Percentiles rank a stretch among this genome's conserved stretches.
Conservation (phyloP, 2,888 invertebrate genomes). For the Meta bourneti region DNA sequence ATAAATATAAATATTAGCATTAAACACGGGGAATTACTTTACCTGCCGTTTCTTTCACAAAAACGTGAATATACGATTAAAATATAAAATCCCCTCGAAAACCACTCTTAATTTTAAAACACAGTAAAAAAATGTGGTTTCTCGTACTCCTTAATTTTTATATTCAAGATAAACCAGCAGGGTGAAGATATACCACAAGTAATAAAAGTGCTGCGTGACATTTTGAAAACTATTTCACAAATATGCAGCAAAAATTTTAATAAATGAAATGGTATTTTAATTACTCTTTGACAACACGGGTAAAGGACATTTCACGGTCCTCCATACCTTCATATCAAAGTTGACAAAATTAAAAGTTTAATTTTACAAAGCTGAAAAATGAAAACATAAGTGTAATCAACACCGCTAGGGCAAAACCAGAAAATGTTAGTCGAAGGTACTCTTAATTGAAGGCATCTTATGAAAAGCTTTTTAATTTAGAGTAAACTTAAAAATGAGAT, state of each 20-base stretch:
- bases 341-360: not conserved
- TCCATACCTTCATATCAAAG: not conserved
- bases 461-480: not conserved
- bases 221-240: too few species aligned
- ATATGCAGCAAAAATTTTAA: too few species aligned
- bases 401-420: not conserved
- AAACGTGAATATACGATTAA: not conserved
- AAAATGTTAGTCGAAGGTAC: not conserved
- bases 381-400: not conserved
- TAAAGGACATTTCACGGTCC: too few species aligned
- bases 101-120: not conserved
- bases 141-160: too few species aligned
- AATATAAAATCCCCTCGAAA: not conserved
- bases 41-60: not conserved
- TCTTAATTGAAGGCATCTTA: not conserved
- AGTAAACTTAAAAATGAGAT: not conserved
- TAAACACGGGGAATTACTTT: not conserved
- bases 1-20: constrained; percentile 46
- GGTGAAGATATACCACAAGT: too few species aligned
- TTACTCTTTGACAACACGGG: too few species aligned
- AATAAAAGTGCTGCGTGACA: too few species aligned
- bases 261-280: too few species aligned
- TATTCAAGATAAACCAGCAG: too few species aligned
- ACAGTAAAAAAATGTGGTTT: too few species aligned
- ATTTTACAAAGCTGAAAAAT: not conserved